Evolutionary conservation across 2,113 vertebrate species (phyloP).

Genomic region (Ancistrus triradiatus): DNA sequence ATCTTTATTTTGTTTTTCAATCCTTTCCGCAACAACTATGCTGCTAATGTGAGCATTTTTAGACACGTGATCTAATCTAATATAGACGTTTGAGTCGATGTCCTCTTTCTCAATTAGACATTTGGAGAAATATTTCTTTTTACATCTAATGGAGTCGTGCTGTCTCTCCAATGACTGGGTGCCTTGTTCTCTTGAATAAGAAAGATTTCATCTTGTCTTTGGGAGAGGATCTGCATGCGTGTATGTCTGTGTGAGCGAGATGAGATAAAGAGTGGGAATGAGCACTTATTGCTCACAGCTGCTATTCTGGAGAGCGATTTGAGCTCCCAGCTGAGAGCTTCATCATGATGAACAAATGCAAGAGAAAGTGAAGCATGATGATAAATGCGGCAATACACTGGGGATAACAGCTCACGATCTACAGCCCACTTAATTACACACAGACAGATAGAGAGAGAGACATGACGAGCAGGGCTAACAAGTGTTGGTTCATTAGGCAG

Average conservation of each 20-base stretch:
- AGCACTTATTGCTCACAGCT: slow-evolving; percentile 38
- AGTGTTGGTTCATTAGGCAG: slow-evolving; percentile 38
- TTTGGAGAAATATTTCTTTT: slow-evolving; percentile 1
- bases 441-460: slow-evolving; percentile 40
- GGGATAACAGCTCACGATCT: slow-evolving; percentile 43
- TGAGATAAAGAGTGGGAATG: slow-evolving; percentile 36
- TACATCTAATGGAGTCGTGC: slow-evolving; percentile 10
- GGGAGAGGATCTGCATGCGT: slow-evolving; percentile 4
- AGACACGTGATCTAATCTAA: no score
- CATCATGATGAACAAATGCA: slow-evolving; percentile 48
- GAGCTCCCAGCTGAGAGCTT: slow-evolving; percentile 41
- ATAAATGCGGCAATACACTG: slow-evolving; percentile 46
- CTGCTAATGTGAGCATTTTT: no score
- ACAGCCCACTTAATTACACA: slow-evolving; percentile 54
- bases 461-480: slow-evolving; percentile 19
- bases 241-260: neutral
- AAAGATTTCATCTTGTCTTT: slow-evolving; percentile 32
- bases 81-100: no score
- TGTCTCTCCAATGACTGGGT: slow-evolving; percentile 8
- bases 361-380: slow-evolving; percentile 41
- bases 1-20: no score
- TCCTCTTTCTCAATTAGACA: no score
- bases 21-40: no score
- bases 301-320: slow-evolving; percentile 41
- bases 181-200: slow-evolving; percentile 29